Percentiles rank a stretch among this genome's conserved stretches.
Conservation (phyloP, 2,888 invertebrate genomes). For the Polymixis lichenea region DNA sequence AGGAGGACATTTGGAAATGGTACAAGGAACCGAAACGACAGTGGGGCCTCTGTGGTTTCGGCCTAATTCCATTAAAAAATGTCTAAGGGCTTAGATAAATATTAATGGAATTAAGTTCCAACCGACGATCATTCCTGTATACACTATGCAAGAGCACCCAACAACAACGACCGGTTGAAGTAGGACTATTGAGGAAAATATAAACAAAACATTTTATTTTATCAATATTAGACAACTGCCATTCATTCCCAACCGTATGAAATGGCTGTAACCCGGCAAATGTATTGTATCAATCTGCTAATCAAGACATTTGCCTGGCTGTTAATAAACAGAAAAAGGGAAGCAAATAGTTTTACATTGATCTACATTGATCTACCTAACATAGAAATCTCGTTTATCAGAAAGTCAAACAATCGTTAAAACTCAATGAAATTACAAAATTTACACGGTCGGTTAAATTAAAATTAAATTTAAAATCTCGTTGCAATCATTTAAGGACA, state of each 20-base stretch:
- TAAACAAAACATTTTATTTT: not conserved
- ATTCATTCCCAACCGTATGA: not conserved
- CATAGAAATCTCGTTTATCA: not conserved
- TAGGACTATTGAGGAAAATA: not conserved
- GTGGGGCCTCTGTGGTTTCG: too few species aligned
- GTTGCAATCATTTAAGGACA: slow-evolving; percentile 2
- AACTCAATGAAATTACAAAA: slow-evolving; percentile 11
- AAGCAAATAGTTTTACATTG: not conserved
- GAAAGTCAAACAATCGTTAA: slow-evolving; percentile 7
- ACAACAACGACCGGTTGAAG: not conserved
- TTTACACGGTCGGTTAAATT: slow-evolving; percentile 42
- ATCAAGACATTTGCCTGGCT: too few species aligned
- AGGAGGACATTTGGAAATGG: not conserved
- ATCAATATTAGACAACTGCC: not conserved
- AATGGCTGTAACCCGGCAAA: not conserved
- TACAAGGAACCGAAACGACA: not conserved
- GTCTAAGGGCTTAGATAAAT: not conserved
- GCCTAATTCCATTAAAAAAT: too few species aligned
- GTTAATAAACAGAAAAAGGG: not conserved
- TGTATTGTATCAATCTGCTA: not conserved
- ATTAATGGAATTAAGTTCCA: not conserved
- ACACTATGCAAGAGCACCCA: not conserved
- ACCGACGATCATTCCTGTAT: too few species aligned
- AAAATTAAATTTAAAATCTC: slow-evolving; percentile 9
- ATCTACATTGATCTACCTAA: not conserved